Evolutionary conservation across 2,888 invertebrate species (phyloP).

Genomic region (Acutogordius australiensis): DNA sequence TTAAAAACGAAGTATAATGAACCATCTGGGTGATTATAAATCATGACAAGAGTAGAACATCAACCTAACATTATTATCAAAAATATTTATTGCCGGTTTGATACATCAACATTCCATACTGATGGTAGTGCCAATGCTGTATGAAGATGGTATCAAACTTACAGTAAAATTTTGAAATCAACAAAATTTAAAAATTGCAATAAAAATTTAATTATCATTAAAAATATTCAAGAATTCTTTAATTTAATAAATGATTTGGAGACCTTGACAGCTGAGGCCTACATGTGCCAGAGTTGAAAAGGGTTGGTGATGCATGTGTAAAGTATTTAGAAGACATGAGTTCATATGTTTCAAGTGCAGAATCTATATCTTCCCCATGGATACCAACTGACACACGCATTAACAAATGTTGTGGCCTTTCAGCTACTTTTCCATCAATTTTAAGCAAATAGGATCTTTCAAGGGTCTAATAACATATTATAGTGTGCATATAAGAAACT

Average conservation of each 20-base stretch:
- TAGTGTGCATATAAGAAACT: not conserved
- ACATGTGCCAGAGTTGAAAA: conserved; percentile 71
- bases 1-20: not conserved
- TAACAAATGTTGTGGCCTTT: conserved; percentile 88
- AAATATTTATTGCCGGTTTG: too few species aligned
- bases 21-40: not conserved
- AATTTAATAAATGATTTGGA: too few species aligned
- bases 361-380: conserved; percentile 65
- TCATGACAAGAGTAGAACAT: not conserved
- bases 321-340: conserved; percentile 71
- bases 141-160: too few species aligned
- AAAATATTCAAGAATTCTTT: too few species aligned
- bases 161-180: not conserved
- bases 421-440: conserved; percentile 62
- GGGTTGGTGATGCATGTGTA: conserved; percentile 84
- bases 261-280: conserved; percentile 64
- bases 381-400: conserved; percentile 91
- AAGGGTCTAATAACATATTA: conserved; percentile 35
- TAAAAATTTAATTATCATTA: too few species aligned
- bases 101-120: too few species aligned
- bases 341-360: conserved; percentile 78
- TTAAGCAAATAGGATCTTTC: conserved; percentile 75
- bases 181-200: not conserved
- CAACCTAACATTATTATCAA: not conserved
- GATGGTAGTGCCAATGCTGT: too few species aligned